phyloP scores from a whole-genome alignment of 2,888 invertebrate genomes.

The Trichogramma dendrolimi region DNA sequence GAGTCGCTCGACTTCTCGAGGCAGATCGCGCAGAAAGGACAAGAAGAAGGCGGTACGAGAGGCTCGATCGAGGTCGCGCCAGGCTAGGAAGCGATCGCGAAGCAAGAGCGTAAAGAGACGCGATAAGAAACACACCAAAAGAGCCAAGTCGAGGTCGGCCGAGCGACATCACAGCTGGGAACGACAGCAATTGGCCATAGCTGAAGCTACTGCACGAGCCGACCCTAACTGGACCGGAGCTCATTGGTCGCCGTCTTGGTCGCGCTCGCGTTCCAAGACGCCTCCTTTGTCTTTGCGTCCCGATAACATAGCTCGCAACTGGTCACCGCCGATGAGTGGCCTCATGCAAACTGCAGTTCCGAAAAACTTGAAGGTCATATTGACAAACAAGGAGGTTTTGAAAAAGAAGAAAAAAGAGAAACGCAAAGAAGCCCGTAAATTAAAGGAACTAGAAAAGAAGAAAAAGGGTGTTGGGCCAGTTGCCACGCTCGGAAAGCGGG shows the following conservation, averaged over 20 bases:
- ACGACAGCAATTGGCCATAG: conserved; percentile 32
- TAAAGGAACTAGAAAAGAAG: conserved; percentile 45
- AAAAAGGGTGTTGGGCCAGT: conserved; percentile 41
- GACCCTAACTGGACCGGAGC: conserved; percentile 43
- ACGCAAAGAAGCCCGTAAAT: conserved; percentile 42
- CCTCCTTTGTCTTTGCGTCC: conserved; percentile 38
- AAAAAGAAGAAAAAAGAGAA: conserved; percentile 51
- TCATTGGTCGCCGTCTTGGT: conserved; percentile 58
- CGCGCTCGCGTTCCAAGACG: conserved; percentile 58
- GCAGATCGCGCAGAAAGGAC: conserved; percentile 38
- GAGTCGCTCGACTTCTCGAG: conserved; percentile 35
- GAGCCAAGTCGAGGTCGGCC: conserved; percentile 40
- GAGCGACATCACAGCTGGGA: conserved; percentile 47
- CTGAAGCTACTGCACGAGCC: conserved; percentile 38
- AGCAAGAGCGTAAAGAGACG: conserved; percentile 43
- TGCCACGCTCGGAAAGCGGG: conserved; percentile 39
- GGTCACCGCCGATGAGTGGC: conserved; percentile 60
- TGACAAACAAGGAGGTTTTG: conserved; percentile 57
- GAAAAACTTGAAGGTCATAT: conserved; percentile 59
- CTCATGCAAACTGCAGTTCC: conserved; percentile 51
- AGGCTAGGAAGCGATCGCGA: conserved; percentile 42
- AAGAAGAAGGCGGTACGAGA: conserved; percentile 46
- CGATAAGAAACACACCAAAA: conserved; percentile 47
- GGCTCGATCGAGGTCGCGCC: conserved; percentile 35
- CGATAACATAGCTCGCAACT: conserved; percentile 38